phyloP scores from a whole-genome alignment of 2,797 vertebrate genomes.

The Nothura maculosa region DNA sequence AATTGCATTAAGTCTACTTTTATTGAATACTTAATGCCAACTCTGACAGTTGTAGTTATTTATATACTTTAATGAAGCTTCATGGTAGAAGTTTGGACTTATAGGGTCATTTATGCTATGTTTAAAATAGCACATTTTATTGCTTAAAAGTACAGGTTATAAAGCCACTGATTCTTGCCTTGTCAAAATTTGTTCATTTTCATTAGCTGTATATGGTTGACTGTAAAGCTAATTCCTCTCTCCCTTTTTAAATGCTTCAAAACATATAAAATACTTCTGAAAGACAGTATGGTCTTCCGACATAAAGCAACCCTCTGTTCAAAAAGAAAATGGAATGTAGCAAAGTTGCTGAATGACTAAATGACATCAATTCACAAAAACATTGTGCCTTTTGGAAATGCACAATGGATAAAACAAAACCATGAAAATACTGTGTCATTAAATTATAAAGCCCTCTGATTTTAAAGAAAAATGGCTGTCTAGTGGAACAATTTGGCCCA shows the following conservation, averaged over 20 bases:
- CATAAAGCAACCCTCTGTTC: constrained; percentile 6
- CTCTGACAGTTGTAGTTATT: constrained; percentile 85
- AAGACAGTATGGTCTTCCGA: background rate
- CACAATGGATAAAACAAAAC: background rate
- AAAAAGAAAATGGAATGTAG: background rate
- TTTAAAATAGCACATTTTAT: constrained; percentile 73
- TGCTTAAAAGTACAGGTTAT: constrained; percentile 52
- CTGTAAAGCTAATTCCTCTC: constrained; percentile 9
- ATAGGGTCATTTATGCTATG: constrained; percentile 67
- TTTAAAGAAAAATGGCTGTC: background rate
- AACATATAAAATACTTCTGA: constrained; percentile 24
- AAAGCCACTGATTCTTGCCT: constrained; percentile 36
- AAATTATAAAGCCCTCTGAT: background rate
- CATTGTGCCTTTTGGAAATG: background rate
- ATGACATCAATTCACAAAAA: background rate
- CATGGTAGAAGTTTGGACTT: constrained; percentile 80
- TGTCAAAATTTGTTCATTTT: constrained; percentile 12
- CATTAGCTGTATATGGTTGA: constrained; percentile 11
- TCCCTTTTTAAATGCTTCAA: background rate
- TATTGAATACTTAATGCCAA: constrained; percentile 88
- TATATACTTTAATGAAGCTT: constrained; percentile 89
- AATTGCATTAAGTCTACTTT: constrained; percentile 88
- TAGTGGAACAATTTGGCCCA: background rate
- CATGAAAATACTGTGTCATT: background rate
- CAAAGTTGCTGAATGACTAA: background rate